phyloP scores from a whole-genome alignment of 2,888 invertebrate species.

The Heterodera filipjevi region DNA sequence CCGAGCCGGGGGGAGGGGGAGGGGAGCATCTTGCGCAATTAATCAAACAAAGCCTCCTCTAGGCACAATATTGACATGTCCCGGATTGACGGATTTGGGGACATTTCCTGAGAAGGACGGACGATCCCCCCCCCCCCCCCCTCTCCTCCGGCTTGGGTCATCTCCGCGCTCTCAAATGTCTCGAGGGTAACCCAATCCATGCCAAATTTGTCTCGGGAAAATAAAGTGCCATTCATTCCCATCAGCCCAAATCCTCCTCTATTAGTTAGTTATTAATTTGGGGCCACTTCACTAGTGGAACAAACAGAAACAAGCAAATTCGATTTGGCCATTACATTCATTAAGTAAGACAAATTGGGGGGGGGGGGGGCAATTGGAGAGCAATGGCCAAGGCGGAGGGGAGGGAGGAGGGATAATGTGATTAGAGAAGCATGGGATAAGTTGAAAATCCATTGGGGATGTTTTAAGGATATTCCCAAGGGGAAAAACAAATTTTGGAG shows the following conservation, averaged over 20 bases:
- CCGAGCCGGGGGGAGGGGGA: neutral
- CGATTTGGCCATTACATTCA: conserved; percentile 3
- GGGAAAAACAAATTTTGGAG: neutral
- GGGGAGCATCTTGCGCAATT: conserved; percentile 17
- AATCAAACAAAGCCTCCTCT: conserved; percentile 5
- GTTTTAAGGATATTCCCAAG: neutral
- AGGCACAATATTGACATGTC: neutral
- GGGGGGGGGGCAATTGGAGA: neutral
- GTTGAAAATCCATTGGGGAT: conserved; percentile 6
- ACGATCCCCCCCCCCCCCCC: neutral
- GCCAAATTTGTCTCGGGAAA: neutral
- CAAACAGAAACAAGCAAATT: conserved; percentile 6
- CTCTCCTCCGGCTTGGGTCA: neutral
- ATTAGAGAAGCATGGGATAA: conserved; percentile 4
- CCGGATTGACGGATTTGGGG: conserved; percentile 19
- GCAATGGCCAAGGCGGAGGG: neutral
- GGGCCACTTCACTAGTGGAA: neutral
- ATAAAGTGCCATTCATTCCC: conserved; percentile 9
- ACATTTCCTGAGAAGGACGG: neutral
- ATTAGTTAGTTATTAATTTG: conserved; percentile 14
- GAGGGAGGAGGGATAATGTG: neutral
- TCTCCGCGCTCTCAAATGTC: conserved; percentile 1
- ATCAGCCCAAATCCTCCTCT: neutral
- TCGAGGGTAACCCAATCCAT: conserved; percentile 8
- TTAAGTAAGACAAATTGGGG: conserved; percentile 15